Evolutionary conservation across 2,113 vertebrate genomes (phyloP).

Genomic region (Aspidoscelis tigris): DNA sequence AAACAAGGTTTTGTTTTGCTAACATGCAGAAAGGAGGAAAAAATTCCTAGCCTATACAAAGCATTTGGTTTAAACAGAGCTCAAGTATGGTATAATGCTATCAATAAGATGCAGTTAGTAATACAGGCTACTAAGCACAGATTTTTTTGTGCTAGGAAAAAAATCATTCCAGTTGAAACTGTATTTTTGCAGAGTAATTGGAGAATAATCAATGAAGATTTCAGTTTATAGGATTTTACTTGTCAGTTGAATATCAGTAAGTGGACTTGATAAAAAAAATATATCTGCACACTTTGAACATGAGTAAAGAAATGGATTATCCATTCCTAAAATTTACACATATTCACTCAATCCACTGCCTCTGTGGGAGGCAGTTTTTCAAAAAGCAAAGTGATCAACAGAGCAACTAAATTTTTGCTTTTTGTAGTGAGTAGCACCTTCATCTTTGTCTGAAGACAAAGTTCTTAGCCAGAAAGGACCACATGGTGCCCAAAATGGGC

Average conservation of each 20-base stretch:
- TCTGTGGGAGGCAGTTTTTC: slow-evolving; percentile 46
- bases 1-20: slow-evolving; percentile 9
- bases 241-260: slow-evolving; percentile 12
- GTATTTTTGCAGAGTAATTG: slow-evolving; percentile 37
- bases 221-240: slow-evolving; percentile 1
- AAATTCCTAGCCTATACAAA: slow-evolving; percentile 17
- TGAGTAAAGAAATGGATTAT: slow-evolving; percentile 41
- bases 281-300: slow-evolving; percentile 33
- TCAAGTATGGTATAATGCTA: slow-evolving; percentile 39
- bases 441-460: slow-evolving; percentile 44
- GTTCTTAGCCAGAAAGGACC: slow-evolving; percentile 29
- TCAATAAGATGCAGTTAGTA: slow-evolving; percentile 37
- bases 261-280: slow-evolving; percentile 36
- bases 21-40: slow-evolving; percentile 25
- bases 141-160: slow-evolving; percentile 53
- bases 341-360: slow-evolving; percentile 30
- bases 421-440: slow-evolving; percentile 41
- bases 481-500: slow-evolving; percentile 48
- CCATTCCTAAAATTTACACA: slow-evolving; percentile 24
- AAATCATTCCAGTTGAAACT: slow-evolving; percentile 50
- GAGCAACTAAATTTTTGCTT: background rate
- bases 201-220: background rate
- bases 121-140: slow-evolving; percentile 29
- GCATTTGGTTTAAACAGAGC: background rate
- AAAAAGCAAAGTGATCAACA: slow-evolving; percentile 32